A percentile compares a stretch with the other conserved stretches of the same genome.
Conservation (phyloP, 2,888 invertebrate species). For the Drosophila melanocephala region DNA sequence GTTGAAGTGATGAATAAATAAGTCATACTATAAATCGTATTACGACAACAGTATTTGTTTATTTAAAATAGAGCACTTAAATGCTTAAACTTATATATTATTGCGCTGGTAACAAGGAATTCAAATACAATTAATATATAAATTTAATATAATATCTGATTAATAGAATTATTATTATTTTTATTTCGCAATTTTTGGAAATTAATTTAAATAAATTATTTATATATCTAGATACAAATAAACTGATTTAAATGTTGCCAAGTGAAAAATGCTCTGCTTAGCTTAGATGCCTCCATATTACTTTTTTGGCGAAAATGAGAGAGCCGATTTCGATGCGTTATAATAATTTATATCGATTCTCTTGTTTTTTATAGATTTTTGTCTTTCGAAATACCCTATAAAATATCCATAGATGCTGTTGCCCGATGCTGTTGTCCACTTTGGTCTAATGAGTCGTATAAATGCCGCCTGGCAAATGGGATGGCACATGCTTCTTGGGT, state of each 20-base stretch:
- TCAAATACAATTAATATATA: background rate
- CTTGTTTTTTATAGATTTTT: background rate
- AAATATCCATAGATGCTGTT: constrained; percentile 1
- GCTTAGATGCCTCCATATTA: too few species aligned
- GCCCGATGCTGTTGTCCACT: constrained; percentile 55
- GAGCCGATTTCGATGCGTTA: background rate
- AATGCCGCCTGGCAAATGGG: constrained; percentile 51
- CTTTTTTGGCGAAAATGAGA: rapidly evolving
- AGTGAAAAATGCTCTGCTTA: background rate
- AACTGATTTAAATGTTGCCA: background rate
- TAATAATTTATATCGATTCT: background rate
- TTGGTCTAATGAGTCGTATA: constrained; percentile 72
- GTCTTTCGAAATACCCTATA: background rate
- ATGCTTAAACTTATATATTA: background rate
- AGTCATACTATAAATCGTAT: background rate
- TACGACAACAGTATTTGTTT: background rate
- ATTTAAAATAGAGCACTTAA: background rate
- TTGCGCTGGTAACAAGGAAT: background rate
- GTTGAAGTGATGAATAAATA: background rate
- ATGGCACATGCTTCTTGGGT: constrained; percentile 56
- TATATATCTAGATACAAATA: background rate
- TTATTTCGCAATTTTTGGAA: background rate
- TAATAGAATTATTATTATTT: too few species aligned
- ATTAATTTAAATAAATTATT: background rate
- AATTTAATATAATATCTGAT: too few species aligned